A percentile compares a stretch with the other conserved stretches of the same genome.
These are phyloP conservation scores for Natator depressus DNA, from an alignment of 2,113 vertebrate genomes.

Conservation along the genomic window DNA sequence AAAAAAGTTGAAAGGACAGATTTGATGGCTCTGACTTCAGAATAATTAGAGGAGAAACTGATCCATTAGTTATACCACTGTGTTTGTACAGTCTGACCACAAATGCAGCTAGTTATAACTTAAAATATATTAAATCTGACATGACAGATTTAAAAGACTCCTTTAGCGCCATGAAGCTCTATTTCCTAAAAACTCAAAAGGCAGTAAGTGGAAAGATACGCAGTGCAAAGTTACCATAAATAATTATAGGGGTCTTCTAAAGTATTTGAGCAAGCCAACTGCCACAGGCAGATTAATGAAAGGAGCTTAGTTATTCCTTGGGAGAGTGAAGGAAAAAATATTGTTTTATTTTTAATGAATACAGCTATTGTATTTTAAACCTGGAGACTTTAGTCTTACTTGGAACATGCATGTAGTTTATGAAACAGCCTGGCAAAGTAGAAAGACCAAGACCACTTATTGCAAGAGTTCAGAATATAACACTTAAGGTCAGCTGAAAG, in stretches of 20 bases:
- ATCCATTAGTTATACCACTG: not conserved
- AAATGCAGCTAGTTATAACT: not conserved
- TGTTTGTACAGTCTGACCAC: not conserved
- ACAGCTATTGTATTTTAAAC: not conserved
- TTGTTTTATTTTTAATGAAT: not conserved
- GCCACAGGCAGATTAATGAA: not conserved
- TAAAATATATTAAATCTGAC: not conserved
- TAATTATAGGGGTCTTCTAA: conserved; percentile 16
- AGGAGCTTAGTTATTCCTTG: not conserved
- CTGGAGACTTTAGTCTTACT: not conserved
- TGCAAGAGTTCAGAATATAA: not conserved
- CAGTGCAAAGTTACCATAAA: not conserved
- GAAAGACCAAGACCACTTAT: not conserved
- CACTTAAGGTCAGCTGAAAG: not conserved
- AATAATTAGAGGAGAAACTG: not conserved
- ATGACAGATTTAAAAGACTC: not conserved
- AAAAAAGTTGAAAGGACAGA: not conserved
- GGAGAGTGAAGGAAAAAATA: not conserved
- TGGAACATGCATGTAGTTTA: not conserved
- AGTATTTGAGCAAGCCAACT: not conserved
- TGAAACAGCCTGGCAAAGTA: not conserved
- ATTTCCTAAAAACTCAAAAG: not conserved
- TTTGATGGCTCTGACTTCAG: not conserved
- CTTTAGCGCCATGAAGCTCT: fast-evolving
- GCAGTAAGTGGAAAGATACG: not conserved